Conservation (phyloP, 2,888 invertebrate species). For the Holacanthella duospinosa region DNA sequence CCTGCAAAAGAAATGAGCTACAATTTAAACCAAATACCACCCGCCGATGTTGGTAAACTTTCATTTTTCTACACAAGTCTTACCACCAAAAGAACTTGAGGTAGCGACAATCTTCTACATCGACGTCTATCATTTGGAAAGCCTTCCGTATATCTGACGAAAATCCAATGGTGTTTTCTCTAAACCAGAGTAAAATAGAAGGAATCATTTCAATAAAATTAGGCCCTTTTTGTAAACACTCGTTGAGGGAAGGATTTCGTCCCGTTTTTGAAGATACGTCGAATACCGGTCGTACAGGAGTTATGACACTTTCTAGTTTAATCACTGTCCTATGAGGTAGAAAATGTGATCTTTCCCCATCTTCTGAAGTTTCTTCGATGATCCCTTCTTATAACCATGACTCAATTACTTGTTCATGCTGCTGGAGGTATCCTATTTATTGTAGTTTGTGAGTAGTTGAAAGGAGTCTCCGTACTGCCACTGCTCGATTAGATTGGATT, state of each 20-base stretch:
- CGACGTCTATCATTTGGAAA: no score
- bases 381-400: neutral
- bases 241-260: neutral
- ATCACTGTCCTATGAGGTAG: neutral
- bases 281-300: neutral
- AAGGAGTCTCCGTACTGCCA: neutral
- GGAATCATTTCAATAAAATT: no score
- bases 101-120: no score
- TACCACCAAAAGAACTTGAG: no score
- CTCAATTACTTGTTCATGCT: neutral
- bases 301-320: neutral
- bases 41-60: no score
- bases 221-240: no score
- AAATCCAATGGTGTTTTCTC: no score
- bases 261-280: neutral
- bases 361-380: neutral
- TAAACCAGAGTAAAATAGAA: no score
- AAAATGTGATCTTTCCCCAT: neutral
- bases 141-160: no score
- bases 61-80: no score
- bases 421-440: neutral
- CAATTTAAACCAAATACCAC: no score
- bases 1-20: no score
- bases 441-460: neutral
- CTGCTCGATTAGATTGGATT: neutral